phyloP scores from a whole-genome alignment of 2,888 invertebrate species.

The Euplexia lucipara region DNA sequence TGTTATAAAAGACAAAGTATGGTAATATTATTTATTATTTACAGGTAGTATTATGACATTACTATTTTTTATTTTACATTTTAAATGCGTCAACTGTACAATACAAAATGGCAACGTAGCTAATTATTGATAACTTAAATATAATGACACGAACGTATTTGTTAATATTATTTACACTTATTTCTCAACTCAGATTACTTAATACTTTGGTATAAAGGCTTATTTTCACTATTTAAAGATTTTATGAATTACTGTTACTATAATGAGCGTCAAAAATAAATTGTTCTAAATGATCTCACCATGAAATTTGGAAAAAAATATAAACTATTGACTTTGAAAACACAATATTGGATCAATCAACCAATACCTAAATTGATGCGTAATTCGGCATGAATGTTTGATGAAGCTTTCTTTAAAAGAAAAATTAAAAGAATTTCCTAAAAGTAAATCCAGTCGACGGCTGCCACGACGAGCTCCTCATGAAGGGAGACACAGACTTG shows the following conservation, averaged over 20 bases:
- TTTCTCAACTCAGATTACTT: not conserved
- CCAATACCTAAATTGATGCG: not conserved
- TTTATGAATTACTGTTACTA: too few relatives aligned
- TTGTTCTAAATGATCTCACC: too few relatives aligned
- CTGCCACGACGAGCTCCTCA: conserved; percentile 70
- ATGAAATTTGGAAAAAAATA: too few relatives aligned
- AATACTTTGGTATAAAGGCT: conserved; percentile 38
- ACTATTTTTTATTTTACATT: too few relatives aligned
- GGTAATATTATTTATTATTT: too few relatives aligned
- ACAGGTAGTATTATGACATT: too few relatives aligned
- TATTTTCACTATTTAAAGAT: not conserved
- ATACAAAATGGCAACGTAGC: not conserved
- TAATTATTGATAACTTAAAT: not conserved
- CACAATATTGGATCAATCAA: not conserved
- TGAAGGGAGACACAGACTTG: conserved; percentile 70
- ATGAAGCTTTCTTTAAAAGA: fast-evolving
- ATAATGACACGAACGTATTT: not conserved
- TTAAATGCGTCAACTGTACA: too few relatives aligned
- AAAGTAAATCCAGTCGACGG: conserved; percentile 68
- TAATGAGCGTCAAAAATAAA: too few relatives aligned
- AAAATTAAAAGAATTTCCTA: conserved; percentile 64
- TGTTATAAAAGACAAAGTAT: too few relatives aligned
- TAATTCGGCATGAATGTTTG: too few relatives aligned
- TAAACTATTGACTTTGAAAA: too few relatives aligned
- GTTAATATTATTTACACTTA: conserved; percentile 20